phyloP scores from a whole-genome alignment of 30 jellyfish, hydroid and myxozoan species.

The Chironex yamaguchii region DNA sequence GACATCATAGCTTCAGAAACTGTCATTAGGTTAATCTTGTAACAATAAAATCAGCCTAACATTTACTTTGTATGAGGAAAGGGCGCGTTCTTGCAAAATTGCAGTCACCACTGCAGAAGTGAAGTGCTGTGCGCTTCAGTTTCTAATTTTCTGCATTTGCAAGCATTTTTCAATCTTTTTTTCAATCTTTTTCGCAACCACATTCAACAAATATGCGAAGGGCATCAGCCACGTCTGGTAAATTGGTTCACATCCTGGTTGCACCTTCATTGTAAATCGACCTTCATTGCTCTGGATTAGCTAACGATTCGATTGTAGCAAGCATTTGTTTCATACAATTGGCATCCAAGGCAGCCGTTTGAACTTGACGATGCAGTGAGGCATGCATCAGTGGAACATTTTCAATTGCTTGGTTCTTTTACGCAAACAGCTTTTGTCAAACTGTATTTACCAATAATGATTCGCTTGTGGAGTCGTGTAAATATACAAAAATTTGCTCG shows the following conservation, averaged over 20 bases:
- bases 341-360: conserved; percentile 21
- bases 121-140: conserved; percentile 44
- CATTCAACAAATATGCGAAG: conserved; percentile 31
- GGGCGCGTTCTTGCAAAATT: not conserved
- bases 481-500: not conserved
- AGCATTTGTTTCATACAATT: conserved; percentile 27
- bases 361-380: conserved; percentile 9
- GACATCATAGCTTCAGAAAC: too few species aligned
- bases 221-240: conserved; percentile 49
- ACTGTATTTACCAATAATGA: conserved; percentile 14
- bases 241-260: conserved; percentile 25
- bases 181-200: conserved; percentile 31
- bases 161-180: conserved; percentile 42
- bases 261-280: conserved; percentile 33
- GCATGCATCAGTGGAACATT: conserved; percentile 1
- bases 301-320: conserved; percentile 4
- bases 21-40: too few species aligned
- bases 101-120: conserved; percentile 35
- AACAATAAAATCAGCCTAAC: too few species aligned
- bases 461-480: not conserved
- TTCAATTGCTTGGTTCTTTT: too few species aligned
- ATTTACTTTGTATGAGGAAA: too few species aligned
- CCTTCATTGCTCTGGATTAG: conserved; percentile 26
- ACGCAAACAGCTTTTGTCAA: conserved; percentile 13
- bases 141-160: conserved; percentile 26